Evolutionary conservation across 1,140 invertebrate genomes (phyloP).

Genomic region (Andrena cerasifolii): DNA sequence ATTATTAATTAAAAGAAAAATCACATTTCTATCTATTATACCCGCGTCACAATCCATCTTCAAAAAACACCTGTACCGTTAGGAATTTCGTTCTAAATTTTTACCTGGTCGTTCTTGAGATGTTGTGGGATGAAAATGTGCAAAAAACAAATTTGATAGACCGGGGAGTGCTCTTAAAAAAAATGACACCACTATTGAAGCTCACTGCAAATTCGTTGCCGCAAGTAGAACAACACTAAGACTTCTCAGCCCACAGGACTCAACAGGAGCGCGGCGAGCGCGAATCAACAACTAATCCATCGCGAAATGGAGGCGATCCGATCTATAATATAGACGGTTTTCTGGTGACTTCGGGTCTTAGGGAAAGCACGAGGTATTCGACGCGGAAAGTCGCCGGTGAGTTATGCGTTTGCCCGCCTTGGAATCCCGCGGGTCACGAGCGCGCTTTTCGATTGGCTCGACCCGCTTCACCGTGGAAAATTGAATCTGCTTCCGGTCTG

Average conservation of each 20-base stretch:
- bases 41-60: too few species aligned
- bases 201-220: too few species aligned
- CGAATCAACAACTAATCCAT: background rate
- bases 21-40: too few species aligned
- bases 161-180: too few species aligned
- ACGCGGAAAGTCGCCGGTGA: background rate
- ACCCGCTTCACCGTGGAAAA: background rate
- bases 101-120: too few species aligned
- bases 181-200: too few species aligned
- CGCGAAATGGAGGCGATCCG: background rate
- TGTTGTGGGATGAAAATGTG: too few species aligned
- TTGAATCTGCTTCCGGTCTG: conserved; percentile 23
- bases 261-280: background rate
- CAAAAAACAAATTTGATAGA: too few species aligned
- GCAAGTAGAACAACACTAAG: background rate
- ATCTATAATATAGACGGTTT: background rate
- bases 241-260: background rate
- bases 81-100: too few species aligned
- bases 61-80: too few species aligned
- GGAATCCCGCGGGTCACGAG: conserved; percentile 1
- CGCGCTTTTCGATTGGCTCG: conserved; percentile 9
- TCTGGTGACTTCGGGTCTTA: background rate
- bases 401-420: conserved; percentile 7
- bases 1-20: too few species aligned
- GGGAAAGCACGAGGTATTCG: background rate